phyloP scores from a whole-genome alignment of 1,140 invertebrate genomes.

The Berghia stephanieae region DNA sequence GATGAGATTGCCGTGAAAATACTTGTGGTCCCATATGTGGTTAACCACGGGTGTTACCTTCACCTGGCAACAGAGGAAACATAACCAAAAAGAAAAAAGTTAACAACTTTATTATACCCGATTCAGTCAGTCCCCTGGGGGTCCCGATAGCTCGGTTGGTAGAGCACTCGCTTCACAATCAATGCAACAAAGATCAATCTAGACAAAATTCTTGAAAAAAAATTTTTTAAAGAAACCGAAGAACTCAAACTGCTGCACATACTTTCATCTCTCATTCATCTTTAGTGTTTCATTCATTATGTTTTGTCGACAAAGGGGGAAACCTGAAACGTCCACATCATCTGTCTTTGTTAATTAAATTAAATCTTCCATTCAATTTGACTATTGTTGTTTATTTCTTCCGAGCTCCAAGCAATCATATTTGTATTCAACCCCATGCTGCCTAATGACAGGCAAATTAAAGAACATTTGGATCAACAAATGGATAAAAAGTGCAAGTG shows the following conservation, averaged over 20 bases:
- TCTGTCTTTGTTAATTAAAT: too few relatives aligned
- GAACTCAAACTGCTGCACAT: neutral
- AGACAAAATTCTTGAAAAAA: neutral
- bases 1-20: conserved; percentile 86
- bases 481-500: too few relatives aligned
- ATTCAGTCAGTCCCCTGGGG: neutral
- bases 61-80: conserved; percentile 73
- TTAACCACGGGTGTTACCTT: conserved; percentile 91
- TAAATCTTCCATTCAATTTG: too few relatives aligned
- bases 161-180: too few relatives aligned
- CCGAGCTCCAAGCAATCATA: too few relatives aligned
- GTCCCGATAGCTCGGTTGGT: too few relatives aligned
- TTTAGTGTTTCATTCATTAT: too few relatives aligned
- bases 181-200: neutral
- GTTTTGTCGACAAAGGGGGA: too few relatives aligned
- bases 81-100: neutral
- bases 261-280: too few relatives aligned
- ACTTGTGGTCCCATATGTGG: conserved; percentile 89
- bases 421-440: neutral
- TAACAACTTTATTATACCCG: conserved; percentile 20
- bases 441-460: neutral
- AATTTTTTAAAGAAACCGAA: neutral
- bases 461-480: too few relatives aligned
- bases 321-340: too few relatives aligned
- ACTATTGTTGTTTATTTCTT: too few relatives aligned